Evolutionary conservation across 1,140 invertebrate genomes (phyloP).

Genomic region (Megathymus violae): DNA sequence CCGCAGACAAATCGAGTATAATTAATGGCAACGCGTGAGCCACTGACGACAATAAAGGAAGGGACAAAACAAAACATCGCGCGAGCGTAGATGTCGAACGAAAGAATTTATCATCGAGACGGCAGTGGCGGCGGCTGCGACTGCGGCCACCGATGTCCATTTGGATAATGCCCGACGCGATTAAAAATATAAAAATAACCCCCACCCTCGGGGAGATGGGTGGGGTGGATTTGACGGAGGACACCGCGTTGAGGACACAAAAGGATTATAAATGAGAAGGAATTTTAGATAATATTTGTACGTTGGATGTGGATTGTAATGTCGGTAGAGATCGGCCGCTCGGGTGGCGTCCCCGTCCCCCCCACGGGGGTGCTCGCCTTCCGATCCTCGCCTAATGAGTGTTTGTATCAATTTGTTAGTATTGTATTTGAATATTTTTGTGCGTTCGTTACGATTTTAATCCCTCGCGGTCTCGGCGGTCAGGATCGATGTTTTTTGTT

Average conservation of each 20-base stretch:
- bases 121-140: constrained; percentile 69
- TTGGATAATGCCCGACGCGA: constrained; percentile 83
- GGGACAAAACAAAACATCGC: constrained; percentile 77
- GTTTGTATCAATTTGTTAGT: constrained; percentile 84
- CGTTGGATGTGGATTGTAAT: constrained; percentile 82
- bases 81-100: constrained; percentile 71
- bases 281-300: constrained; percentile 84
- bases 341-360: constrained; percentile 28
- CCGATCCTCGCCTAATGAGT: constrained; percentile 80
- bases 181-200: constrained; percentile 84
- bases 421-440: constrained; percentile 83
- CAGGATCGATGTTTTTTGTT: constrained; percentile 75
- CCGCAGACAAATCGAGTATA: constrained; percentile 75
- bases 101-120: constrained; percentile 83
- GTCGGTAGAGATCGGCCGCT: constrained; percentile 71
- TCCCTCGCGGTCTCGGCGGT: constrained; percentile 70
- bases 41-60: constrained; percentile 67
- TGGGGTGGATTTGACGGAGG: constrained; percentile 71
- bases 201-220: constrained; percentile 54
- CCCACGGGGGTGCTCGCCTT: constrained; percentile 54
- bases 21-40: constrained; percentile 73
- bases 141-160: constrained; percentile 79
- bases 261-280: constrained; percentile 84
- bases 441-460: constrained; percentile 81
- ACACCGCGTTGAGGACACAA: constrained; percentile 81